These are phyloP conservation scores for Nephila pilipes DNA, from an alignment of 1,140 invertebrate species.

Conservation along the genomic window DNA sequence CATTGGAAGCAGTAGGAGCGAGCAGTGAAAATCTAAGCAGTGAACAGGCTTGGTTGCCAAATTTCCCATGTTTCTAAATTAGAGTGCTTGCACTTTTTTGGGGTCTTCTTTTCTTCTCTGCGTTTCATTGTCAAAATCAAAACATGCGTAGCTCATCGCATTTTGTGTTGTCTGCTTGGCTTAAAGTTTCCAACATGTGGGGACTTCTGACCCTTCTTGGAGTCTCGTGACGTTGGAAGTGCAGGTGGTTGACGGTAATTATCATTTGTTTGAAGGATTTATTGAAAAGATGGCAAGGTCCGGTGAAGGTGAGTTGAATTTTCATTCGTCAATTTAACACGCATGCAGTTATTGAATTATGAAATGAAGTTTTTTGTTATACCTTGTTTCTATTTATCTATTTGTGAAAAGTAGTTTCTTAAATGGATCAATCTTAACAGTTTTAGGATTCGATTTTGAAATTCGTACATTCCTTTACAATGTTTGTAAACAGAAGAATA, in stretches of 20 bases:
- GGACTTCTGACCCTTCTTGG: background rate
- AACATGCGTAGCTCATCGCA: background rate
- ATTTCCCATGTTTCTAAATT: background rate
- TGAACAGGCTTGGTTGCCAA: background rate
- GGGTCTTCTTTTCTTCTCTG: background rate
- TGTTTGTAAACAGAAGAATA: too few species aligned
- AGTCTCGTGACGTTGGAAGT: constrained; percentile 15
- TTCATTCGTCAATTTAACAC: background rate
- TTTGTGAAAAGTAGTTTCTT: too few species aligned
- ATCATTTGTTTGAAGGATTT: background rate
- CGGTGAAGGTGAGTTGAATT: constrained; percentile 28
- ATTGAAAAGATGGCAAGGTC: constrained; percentile 6
- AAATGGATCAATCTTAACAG: too few species aligned
- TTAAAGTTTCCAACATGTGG: background rate
- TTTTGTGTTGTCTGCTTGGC: background rate
- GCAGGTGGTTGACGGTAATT: background rate
- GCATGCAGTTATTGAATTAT: too few species aligned
- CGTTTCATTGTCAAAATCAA: background rate
- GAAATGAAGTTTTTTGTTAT: too few species aligned
- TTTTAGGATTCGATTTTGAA: too few species aligned
- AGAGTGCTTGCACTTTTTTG: background rate
- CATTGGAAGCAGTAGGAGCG: background rate
- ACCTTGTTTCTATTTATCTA: too few species aligned
- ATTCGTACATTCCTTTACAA: too few species aligned
- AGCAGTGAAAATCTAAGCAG: background rate